These are phyloP conservation scores for Rhamnusium bicolor DNA, from an alignment of 2,888 invertebrate genomes.

Conservation along the genomic window DNA sequence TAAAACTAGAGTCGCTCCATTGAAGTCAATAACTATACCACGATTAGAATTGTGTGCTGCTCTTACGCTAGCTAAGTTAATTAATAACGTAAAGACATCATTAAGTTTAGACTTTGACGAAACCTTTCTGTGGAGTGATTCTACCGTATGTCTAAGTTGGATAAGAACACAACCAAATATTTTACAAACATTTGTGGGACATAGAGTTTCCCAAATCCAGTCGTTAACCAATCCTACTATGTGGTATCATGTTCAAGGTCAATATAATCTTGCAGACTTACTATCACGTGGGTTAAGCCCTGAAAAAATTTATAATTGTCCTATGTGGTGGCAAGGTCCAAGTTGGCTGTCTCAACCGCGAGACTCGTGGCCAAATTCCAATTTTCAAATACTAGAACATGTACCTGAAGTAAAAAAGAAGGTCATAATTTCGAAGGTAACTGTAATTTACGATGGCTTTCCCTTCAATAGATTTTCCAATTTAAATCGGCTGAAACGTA, in stretches of 20 bases:
- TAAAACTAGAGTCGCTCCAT: background rate
- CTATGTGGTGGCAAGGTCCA: background rate
- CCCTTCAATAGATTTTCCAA: background rate
- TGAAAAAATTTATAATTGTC: background rate
- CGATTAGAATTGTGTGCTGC: background rate
- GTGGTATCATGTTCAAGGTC: background rate
- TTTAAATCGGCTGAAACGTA: background rate
- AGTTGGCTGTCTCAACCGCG: background rate
- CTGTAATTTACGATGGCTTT: background rate
- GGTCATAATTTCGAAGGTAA: background rate
- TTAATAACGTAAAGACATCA: background rate
- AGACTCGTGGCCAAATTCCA: background rate
- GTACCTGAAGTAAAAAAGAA: background rate
- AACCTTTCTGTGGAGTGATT: background rate
- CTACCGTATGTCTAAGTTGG: background rate
- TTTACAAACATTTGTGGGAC: background rate
- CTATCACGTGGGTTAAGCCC: background rate
- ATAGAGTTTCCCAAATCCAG: background rate
- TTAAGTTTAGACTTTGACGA: background rate
- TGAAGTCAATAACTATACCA: constrained; percentile 2
- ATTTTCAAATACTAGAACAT: background rate
- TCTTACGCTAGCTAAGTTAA: background rate
- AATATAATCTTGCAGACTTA: background rate
- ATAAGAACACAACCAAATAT: background rate
- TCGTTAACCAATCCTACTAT: background rate